Percentiles rank a stretch among this genome's conserved stretches.
These are phyloP conservation scores for Agrochola macilenta DNA, from an alignment of 2,888 invertebrate species.

Conservation along the genomic window DNA sequence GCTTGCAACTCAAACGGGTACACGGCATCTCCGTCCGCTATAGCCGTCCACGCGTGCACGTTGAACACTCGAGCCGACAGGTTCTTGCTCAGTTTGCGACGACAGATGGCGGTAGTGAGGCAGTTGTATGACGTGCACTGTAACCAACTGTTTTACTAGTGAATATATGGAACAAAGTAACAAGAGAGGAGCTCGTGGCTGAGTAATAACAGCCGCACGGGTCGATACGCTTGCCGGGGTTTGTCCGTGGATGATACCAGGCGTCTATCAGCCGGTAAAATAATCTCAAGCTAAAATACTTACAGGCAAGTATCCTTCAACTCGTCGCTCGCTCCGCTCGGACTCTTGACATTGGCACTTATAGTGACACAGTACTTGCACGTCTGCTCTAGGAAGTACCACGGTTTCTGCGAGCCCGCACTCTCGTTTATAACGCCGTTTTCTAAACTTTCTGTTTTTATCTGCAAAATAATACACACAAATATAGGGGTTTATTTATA, in stretches of 20 bases:
- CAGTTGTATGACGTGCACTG: conserved; percentile 77
- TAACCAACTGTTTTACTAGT: conserved; percentile 65
- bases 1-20: conserved; percentile 56
- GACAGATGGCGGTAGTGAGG: conserved; percentile 73
- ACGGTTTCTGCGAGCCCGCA: conserved; percentile 63
- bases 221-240: too few species aligned
- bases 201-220: too few species aligned
- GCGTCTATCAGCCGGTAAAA: conserved; percentile 48
- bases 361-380: conserved; percentile 73
- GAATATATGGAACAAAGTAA: background rate
- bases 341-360: conserved; percentile 62
- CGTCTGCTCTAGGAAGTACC: conserved; percentile 70
- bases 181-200: too few species aligned
- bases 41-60: conserved; percentile 62
- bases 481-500: background rate
- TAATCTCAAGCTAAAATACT: conserved; percentile 34
- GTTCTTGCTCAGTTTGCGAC: conserved; percentile 65
- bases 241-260: conserved; percentile 57
- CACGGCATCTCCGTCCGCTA: conserved; percentile 63
- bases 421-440: conserved; percentile 70
- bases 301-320: conserved; percentile 68
- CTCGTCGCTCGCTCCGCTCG: conserved; percentile 57
- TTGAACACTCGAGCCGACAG: conserved; percentile 69
- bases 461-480: conserved; percentile 53
- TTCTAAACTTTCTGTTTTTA: conserved; percentile 69